Conservation (phyloP, 2,113 vertebrate genomes). For the Nannobrachium achirus region DNA sequence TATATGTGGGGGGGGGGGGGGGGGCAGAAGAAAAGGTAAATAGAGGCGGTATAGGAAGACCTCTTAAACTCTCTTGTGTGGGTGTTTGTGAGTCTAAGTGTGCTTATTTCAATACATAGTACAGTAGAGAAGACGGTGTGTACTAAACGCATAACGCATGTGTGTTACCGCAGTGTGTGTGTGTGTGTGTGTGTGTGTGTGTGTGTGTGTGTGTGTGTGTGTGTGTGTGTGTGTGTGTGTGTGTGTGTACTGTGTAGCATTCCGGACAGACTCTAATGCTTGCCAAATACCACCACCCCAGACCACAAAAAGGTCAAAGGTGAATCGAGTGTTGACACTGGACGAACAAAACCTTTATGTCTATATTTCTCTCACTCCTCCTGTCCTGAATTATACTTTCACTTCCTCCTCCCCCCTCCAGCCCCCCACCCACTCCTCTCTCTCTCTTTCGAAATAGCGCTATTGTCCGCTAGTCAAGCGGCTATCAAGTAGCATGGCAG, state of each 20-base stretch:
- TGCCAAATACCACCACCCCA: slow-evolving; percentile 31
- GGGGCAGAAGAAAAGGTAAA: not conserved
- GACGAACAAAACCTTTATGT: slow-evolving; percentile 23
- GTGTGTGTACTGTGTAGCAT: slow-evolving; percentile 41
- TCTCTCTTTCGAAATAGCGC: slow-evolving; percentile 10
- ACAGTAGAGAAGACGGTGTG: no score
- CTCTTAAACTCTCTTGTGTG: slow-evolving; percentile 26
- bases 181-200: slow-evolving; percentile 11
- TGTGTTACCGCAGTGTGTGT: not conserved
- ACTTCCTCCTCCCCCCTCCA: slow-evolving; percentile 25
- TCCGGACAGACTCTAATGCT: slow-evolving; percentile 44
- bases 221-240: slow-evolving; percentile 14
- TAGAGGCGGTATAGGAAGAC: slow-evolving; percentile 19
- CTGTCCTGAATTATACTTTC: slow-evolving; percentile 2
- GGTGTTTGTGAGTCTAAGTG: slow-evolving; percentile 7
- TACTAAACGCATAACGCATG: no score
- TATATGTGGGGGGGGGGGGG: no score
- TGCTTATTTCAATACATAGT: no score
- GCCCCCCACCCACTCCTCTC: slow-evolving; percentile 3
- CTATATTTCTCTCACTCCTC: not conserved
- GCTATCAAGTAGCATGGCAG: no score
- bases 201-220: slow-evolving; percentile 1
- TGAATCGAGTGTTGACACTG: slow-evolving; percentile 55
- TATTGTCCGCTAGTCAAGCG: no score
- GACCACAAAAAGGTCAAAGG: slow-evolving; percentile 52